A percentile compares a stretch with the other conserved stretches of the same genome.
Conservation (phyloP, 2,113 vertebrate species). For the Eubucco bourcierii region DNA sequence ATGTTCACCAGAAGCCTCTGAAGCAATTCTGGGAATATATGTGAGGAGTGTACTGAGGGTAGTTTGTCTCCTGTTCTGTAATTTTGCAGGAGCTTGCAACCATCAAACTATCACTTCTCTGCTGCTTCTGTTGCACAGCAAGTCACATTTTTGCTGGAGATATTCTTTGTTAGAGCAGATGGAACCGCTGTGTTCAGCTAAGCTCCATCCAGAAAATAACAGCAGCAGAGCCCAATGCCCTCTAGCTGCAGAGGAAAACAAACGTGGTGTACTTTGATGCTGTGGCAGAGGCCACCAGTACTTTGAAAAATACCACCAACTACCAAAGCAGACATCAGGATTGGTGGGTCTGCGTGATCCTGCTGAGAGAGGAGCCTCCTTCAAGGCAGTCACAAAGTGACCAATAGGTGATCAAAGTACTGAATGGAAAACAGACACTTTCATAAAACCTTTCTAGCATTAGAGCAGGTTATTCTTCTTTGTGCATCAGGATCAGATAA, state of each 20-base stretch:
- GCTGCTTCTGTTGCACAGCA: background rate
- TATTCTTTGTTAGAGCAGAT: background rate
- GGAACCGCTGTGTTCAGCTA: background rate
- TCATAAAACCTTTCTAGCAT: background rate
- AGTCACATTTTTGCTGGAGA: background rate
- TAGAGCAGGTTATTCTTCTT: background rate
- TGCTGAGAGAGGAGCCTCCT: background rate
- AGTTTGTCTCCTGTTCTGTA: background rate
- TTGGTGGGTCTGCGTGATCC: accelerated
- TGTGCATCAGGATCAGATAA: background rate
- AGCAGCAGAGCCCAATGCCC: background rate
- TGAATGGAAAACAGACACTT: background rate
- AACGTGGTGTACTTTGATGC: background rate
- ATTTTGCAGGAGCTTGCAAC: background rate
- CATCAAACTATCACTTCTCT: background rate
- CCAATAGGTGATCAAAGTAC: background rate
- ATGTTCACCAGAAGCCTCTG: background rate
- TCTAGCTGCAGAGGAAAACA: slow-evolving; percentile 15
- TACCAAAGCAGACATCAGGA: background rate
- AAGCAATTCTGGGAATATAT: background rate
- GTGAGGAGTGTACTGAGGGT: background rate
- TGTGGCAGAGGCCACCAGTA: background rate
- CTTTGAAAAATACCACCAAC: background rate
- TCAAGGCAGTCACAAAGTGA: background rate
- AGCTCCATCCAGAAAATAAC: slow-evolving; percentile 16